Evolutionary conservation across 2,888 invertebrate species (phyloP).

Genomic region (Noctuana brunneofusca): DNA sequence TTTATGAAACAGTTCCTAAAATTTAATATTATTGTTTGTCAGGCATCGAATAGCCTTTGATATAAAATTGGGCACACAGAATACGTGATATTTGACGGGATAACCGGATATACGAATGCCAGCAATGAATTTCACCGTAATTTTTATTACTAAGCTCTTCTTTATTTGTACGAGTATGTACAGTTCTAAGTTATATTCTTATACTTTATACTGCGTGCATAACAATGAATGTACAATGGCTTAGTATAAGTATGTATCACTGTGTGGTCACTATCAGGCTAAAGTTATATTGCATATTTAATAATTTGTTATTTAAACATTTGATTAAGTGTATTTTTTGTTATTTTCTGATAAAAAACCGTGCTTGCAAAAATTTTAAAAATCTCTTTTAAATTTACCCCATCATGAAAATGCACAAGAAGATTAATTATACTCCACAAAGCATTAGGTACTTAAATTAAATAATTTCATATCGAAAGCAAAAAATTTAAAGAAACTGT

Average conservation of each 20-base stretch:
- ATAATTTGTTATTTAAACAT: no score
- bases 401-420: no score
- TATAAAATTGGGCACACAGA: slow-evolving; percentile 20
- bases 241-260: no score
- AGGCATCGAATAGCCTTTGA: slow-evolving; percentile 15
- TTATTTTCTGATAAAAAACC: no score
- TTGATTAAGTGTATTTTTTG: no score
- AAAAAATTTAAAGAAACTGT: neutral
- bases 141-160: slow-evolving; percentile 23
- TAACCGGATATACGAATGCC: slow-evolving; percentile 30
- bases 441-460: slow-evolving; percentile 1
- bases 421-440: neutral
- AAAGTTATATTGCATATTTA: no score
- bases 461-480: slow-evolving; percentile 1
- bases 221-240: no score
- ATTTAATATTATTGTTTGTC: slow-evolving; percentile 27
- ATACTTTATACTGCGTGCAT: no score
- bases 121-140: slow-evolving; percentile 24
- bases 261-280: no score
- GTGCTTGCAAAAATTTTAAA: no score
- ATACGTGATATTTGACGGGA: slow-evolving; percentile 28
- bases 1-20: slow-evolving; percentile 20
- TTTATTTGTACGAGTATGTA: slow-evolving; percentile 1
- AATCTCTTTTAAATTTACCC: no score
- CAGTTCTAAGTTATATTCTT: slow-evolving; percentile 1